Conservation (phyloP, 2,888 invertebrate species). For the Catocala nupta region DNA sequence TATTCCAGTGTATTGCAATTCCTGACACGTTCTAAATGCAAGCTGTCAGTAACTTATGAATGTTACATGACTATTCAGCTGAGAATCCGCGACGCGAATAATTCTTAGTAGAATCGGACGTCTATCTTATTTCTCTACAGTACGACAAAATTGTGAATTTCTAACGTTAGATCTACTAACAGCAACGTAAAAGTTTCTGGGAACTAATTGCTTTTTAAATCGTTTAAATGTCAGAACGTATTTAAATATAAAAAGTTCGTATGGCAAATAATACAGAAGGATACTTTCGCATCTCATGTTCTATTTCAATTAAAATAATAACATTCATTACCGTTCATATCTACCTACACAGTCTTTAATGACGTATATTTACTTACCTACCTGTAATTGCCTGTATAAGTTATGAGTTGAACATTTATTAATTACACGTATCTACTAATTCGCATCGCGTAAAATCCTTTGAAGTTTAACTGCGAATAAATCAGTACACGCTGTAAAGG, state of each 20-base stretch:
- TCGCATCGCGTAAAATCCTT: constrained; percentile 17
- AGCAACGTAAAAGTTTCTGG: background rate
- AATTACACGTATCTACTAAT: constrained; percentile 6
- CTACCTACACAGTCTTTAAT: constrained; percentile 3
- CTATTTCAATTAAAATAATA: background rate
- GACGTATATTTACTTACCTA: background rate
- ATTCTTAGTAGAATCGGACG: constrained; percentile 28
- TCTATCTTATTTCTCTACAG: constrained; percentile 16
- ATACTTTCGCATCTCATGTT: no score
- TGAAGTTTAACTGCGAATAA: constrained; percentile 19
- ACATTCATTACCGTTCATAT: background rate
- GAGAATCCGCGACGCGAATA: constrained; percentile 43
- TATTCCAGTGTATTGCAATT: constrained; percentile 35
- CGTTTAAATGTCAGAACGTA: no score
- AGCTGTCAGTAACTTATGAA: constrained; percentile 51
- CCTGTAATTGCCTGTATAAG: no score
- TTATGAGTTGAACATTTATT: constrained; percentile 5
- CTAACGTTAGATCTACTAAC: background rate
- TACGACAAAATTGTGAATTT: constrained; percentile 1
- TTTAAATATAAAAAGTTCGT: no score
- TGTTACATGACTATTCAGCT: constrained; percentile 50
- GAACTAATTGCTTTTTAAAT: no score
- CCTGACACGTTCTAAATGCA: constrained; percentile 48
- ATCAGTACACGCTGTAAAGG: constrained; percentile 28
- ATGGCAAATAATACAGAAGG: no score